These are phyloP conservation scores for Andrena bucephala DNA, from an alignment of 2,888 invertebrate species.

Conservation along the genomic window DNA sequence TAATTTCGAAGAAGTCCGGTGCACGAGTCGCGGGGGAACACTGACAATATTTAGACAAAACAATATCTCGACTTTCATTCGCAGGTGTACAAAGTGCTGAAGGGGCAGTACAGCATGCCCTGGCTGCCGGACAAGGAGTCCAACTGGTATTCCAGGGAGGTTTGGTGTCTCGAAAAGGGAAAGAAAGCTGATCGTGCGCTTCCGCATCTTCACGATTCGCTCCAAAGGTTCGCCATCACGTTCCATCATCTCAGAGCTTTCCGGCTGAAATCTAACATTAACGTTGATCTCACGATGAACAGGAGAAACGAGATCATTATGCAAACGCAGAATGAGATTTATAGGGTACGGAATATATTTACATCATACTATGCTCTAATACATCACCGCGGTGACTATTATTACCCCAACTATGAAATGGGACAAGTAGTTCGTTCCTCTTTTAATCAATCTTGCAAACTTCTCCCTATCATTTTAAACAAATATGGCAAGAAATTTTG, in stretches of 20 bases:
- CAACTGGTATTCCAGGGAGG: slow-evolving; percentile 83
- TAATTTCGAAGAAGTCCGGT: slow-evolving; percentile 38
- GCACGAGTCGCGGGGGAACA: neutral
- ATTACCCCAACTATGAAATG: neutral
- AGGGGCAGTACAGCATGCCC: slow-evolving; percentile 82
- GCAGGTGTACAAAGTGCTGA: slow-evolving; percentile 83
- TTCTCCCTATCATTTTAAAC: too few relatives aligned
- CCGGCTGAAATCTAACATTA: slow-evolving; percentile 82
- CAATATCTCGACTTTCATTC: slow-evolving; percentile 67
- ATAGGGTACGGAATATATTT: slow-evolving; percentile 74
- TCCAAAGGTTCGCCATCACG: slow-evolving; percentile 86
- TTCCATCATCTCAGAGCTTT: slow-evolving; percentile 84
- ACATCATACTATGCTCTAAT: neutral
- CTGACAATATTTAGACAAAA: slow-evolving; percentile 51
- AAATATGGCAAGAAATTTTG: too few relatives aligned
- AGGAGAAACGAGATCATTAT: slow-evolving; percentile 85
- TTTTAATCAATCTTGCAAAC: too few relatives aligned
- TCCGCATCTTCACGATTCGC: slow-evolving; percentile 87
- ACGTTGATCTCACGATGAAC: slow-evolving; percentile 85
- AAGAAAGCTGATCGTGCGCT: slow-evolving; percentile 87
- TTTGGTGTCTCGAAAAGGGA: slow-evolving; percentile 83
- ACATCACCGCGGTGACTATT: neutral
- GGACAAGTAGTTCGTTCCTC: too few relatives aligned
- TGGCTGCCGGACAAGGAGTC: slow-evolving; percentile 85
- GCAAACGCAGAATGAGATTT: slow-evolving; percentile 81